Evolutionary conservation across 2,888 invertebrate genomes (phyloP), one percentile per base, ranked within the genome.

Genomic region (Callimorpha dominula): DNA sequence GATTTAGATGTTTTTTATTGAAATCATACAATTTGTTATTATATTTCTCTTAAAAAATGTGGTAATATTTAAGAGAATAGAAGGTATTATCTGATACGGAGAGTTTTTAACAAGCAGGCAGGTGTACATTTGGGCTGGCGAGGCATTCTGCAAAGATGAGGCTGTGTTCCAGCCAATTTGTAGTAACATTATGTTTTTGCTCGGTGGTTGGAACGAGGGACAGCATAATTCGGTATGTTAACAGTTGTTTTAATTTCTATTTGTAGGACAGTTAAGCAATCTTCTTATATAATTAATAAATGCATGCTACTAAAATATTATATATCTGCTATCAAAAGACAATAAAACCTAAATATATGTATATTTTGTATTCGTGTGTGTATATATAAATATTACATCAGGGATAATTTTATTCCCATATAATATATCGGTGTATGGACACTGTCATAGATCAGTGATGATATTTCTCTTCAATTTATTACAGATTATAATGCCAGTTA

Each of bases 401-500:
- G 31, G 1, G 31, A 31, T 31, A 31, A 31, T 1, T 2, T 31
- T 31, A 31, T 31, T 31, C 31, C 31, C 31, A 31, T 31, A 31
- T 31, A n/a, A 52, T 11, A 57, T 20, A n/a, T 57, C 20, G 11
- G 8, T 57, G 20, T 20, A 57, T 11, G 5, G 57, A 4, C 9
- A 4, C 57, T 57, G 11, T 57, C 20, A 12, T 8, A n/a, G 11
- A 20, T n/a, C 4, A 12, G 11, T 57, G 20, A 57, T 57, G 20
- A 20, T 20, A 20, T 12, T 57, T 57, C n/a, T 20, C 12, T 57
- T n/a, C 40, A 15, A 15, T 52, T 49, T 15, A 31, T 79, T 78
- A 9, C 88, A 97, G 97, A 97, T 97, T 2, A 96, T 97, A 92
- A 80, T 98, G 46, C 97, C 97, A 0, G 96, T 97, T 0, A 96